Evolutionary conservation across 53 echinoderm and acorn worm genomes (phyloP), one percentile per base, ranked within the genome.

Genomic region (Temnopleurus reevesii): DNA sequence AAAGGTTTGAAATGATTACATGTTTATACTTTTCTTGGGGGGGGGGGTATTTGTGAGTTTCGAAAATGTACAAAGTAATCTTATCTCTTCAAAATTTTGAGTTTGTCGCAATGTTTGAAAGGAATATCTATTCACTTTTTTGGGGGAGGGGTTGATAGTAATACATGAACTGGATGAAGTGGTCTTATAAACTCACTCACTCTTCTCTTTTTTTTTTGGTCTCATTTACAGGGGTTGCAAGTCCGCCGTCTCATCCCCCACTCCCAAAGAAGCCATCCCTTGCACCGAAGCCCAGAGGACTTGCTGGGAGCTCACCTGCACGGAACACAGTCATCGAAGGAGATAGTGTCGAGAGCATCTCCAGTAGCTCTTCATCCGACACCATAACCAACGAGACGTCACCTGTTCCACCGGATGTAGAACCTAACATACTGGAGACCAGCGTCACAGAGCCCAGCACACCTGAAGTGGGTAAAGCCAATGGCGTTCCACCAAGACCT

Each of bases 261-360:
- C 88, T 71, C 19, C 88, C 76, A n/a, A 65, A 65, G 36, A 87
- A 87, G 53, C 88, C 88, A 87, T 66, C 88, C 34, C 88, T 87
- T 15, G 88, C 88, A 45, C 88, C 88, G 2, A 87, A 87, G 53
- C 88, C 88, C 5, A 65, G 24, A 87, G 86, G 46, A 86, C 53
- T 71, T 43, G 61, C 85, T 45, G 58, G 23, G 19, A 23, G 35
- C 59, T 23, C 59, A 85, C 59, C 60, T 31, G 4, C 10, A 3
- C 15, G 34, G 17, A 71, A 71, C 71, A 71, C 71, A 71, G 36
- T 71, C 71, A 71, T 71, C 9, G 79, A 79, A 34, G 83, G 23
- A 33, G 83, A 83, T 18, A 83, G 83, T 17, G 28, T 55, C 2
- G 47, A 49, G 31, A 53, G 53, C 34, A 83, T 30, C 36, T n/a